A percentile compares a stretch with the other conserved stretches of the same genome.
Evolutionary conservation across 2,797 vertebrate genomes (phyloP).

Genomic region (Brachyalestes nurse): DNA sequence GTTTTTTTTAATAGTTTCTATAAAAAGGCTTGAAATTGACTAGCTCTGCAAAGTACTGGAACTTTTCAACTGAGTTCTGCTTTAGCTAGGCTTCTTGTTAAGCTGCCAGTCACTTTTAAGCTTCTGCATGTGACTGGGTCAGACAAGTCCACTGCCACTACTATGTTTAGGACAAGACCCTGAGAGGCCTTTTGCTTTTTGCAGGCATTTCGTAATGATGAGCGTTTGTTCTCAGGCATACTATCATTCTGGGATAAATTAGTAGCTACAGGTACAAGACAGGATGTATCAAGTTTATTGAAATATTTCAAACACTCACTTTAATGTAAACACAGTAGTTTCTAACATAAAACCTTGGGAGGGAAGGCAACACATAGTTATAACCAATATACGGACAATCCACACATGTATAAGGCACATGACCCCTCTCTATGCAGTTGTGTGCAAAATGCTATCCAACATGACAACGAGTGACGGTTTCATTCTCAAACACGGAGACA

Average conservation of each 20-base stretch:
- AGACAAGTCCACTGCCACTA: not conserved
- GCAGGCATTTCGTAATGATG: not conserved
- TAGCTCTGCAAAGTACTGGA: not conserved
- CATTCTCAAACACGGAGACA: not conserved
- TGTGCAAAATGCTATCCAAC: not conserved
- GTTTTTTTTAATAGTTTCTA: too few relatives aligned
- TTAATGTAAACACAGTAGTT: slow-evolving; percentile 51
- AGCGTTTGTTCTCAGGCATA: not conserved
- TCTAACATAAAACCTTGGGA: slow-evolving; percentile 14
- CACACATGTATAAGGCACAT: slow-evolving; percentile 41
- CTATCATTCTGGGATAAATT: not conserved
- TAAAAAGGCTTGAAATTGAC: not conserved
- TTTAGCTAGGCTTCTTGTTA: not conserved
- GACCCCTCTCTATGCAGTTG: slow-evolving; percentile 5
- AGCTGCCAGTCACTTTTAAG: not conserved
- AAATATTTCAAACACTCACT: slow-evolving; percentile 40
- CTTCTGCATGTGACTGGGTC: not conserved
- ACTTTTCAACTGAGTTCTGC: not conserved
- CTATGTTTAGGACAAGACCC: not conserved
- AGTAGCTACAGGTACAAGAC: not conserved
- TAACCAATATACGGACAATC: not conserved
- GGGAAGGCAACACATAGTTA: slow-evolving; percentile 27
- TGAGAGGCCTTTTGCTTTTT: not conserved
- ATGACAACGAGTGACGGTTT: not conserved
- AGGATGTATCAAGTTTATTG: slow-evolving; percentile 11